Conservation (phyloP, 2,888 invertebrate genomes). For the Acholoe squamosa region DNA sequence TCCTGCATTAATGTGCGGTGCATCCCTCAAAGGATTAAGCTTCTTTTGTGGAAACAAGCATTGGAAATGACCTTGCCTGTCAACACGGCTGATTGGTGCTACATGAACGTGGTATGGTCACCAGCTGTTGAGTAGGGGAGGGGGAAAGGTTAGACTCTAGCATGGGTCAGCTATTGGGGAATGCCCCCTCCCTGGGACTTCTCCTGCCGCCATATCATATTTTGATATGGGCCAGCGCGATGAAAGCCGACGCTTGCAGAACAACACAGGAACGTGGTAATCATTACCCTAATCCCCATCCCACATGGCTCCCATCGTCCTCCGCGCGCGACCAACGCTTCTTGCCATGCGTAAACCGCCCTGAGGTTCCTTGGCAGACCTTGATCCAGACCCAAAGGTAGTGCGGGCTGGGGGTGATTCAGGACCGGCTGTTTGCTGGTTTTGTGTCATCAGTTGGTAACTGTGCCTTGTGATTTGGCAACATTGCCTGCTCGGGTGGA, state of each 20-base stretch:
- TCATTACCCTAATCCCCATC: constrained; percentile 4
- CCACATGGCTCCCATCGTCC: constrained; percentile 49
- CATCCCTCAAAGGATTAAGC: no score
- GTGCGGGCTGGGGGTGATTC: neutral
- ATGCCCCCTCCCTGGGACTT: neutral
- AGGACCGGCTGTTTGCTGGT: constrained; percentile 30
- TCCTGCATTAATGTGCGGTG: no score
- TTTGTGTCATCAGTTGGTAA: constrained; percentile 20
- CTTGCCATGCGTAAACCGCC: neutral
- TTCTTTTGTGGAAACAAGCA: no score
- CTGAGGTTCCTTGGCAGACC: neutral
- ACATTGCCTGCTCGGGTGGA: constrained; percentile 16
- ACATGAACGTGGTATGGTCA: no score
- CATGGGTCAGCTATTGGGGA: neutral
- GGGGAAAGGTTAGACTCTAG: no score
- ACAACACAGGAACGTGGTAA: constrained; percentile 55
- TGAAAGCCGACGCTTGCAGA: constrained; percentile 28
- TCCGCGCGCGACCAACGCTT: constrained; percentile 10
- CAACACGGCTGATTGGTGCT: no score
- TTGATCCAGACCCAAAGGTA: neutral
- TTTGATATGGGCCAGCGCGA: constrained; percentile 29
- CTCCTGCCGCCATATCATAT: constrained; percentile 10
- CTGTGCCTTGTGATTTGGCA: neutral
- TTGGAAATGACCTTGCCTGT: no score
- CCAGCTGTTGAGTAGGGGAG: no score